Evolutionary conservation across 2,888 invertebrate species (phyloP).

Genomic region (Augiades crinisus): DNA sequence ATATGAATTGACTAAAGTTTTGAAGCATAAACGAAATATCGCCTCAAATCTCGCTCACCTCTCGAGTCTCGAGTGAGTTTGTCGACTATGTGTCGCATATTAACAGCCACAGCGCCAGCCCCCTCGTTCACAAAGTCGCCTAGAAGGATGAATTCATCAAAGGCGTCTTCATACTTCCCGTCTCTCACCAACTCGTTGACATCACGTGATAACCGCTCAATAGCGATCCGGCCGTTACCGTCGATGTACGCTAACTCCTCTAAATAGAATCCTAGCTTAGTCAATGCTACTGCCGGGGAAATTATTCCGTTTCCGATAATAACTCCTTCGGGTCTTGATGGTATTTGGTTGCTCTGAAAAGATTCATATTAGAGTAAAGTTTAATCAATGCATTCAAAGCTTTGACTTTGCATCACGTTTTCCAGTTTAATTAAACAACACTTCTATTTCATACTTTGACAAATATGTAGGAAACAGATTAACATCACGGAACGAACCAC

Average conservation of each 20-base stretch:
- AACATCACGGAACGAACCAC: no score
- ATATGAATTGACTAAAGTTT: no score
- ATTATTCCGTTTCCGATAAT: constrained; percentile 93
- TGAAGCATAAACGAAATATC: no score
- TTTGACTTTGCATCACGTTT: no score
- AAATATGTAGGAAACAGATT: no score
- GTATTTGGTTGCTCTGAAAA: constrained; percentile 24
- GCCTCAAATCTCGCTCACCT: no score
- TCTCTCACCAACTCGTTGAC: constrained; percentile 73
- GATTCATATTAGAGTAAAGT: no score
- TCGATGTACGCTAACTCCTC: constrained; percentile 85
- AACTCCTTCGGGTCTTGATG: constrained; percentile 87
- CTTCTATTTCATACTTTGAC: no score
- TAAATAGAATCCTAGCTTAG: constrained; percentile 66
- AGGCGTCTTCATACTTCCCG: constrained; percentile 81
- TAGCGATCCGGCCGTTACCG: constrained; percentile 77
- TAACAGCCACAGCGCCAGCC: constrained; percentile 86
- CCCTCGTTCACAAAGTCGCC: constrained; percentile 80
- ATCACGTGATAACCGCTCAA: constrained; percentile 77
- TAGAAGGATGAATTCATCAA: constrained; percentile 82
- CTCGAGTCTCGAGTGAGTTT: constrained; percentile 46
- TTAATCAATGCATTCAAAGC: no score
- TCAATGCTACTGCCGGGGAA: constrained; percentile 80
- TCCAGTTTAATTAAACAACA: no score
- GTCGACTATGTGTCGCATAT: constrained; percentile 73